These are phyloP conservation scores for Gopherus evgoodei DNA, from an alignment of 2,113 vertebrate genomes.

Conservation along the genomic window DNA sequence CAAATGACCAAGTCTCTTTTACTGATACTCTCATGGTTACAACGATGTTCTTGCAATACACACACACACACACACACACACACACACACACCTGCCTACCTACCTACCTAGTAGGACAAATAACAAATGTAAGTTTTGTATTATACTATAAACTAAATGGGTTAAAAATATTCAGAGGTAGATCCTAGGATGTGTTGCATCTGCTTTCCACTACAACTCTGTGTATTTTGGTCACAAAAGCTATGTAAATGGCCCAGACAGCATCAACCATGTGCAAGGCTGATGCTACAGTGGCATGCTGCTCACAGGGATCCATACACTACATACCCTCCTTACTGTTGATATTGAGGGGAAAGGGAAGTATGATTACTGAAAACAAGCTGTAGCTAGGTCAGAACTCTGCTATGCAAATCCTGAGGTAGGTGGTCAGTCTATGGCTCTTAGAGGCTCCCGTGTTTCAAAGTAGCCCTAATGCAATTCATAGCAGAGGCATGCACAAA, in stretches of 20 bases:
- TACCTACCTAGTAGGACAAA: neutral
- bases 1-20: neutral
- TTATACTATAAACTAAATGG: neutral
- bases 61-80: neutral
- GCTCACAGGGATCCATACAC: neutral
- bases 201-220: neutral
- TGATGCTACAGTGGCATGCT: accelerated
- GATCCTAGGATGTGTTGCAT: neutral
- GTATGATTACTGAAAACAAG: neutral
- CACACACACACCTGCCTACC: neutral
- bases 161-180: neutral
- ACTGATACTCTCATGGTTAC: neutral
- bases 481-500: neutral
- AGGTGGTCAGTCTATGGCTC: neutral
- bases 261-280: neutral
- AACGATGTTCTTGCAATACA: neutral
- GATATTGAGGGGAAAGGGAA: neutral
- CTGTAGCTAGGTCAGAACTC: slow-evolving; percentile 3
- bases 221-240: neutral
- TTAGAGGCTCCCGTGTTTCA: neutral
- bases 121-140: neutral
- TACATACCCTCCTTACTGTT: neutral
- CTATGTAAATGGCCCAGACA: neutral
- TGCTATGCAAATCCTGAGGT: neutral
- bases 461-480: neutral